Base-by-base conservation (phyloP, 2,797 vertebrate species). In the Leptoclinus maculatus region DNA sequence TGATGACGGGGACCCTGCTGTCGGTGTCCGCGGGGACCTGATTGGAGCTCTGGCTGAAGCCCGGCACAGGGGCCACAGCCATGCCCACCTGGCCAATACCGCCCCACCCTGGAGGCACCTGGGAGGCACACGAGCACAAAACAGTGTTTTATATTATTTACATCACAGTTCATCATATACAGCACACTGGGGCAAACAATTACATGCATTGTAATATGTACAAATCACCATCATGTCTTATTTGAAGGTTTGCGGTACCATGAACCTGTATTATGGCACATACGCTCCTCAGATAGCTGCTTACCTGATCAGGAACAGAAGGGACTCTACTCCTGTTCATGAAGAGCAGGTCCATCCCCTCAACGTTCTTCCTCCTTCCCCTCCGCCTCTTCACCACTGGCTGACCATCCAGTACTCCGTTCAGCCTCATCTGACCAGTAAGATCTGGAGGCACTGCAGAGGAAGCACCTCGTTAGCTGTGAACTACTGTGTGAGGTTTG, bases 341-440 rank as follows among this genome's bases (percentile, higher is more conserved):
- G 80, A 97, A 97, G 63, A 99, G 95, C 54, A 97, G 92, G 90
- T 99, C 98, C 91, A 97, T 95, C 38, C 98, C 97, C 87, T 99
- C 98, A 51, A 99, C 97, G 5, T 99, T 99, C 97, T 97, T 99
- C 87, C 97, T 97, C 84, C 98, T 95, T 66, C 98, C 98, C 76
- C 98, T 94, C 66, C 96, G 94, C 93, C 96, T 98, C 93, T 99
- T 99, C 47, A 97, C 91, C 53, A 95, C 84, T 9, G 98, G 97
- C 89, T 98, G 97, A 85, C 95, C 95, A 3, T 97, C 97, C 60
- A 93, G 64, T 6, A 90, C 88, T 87, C 98, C 98, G 41, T 99
- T 99, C 75, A 95, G 86, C 76, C 94, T 94, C 94, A 96, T 94
- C 45, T 96, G 96, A 89, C 93, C 92, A 32, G 94, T 90, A 82